Base-by-base conservation (phyloP, 1,140 invertebrate genomes). In the Drosophila mauritiana region DNA sequence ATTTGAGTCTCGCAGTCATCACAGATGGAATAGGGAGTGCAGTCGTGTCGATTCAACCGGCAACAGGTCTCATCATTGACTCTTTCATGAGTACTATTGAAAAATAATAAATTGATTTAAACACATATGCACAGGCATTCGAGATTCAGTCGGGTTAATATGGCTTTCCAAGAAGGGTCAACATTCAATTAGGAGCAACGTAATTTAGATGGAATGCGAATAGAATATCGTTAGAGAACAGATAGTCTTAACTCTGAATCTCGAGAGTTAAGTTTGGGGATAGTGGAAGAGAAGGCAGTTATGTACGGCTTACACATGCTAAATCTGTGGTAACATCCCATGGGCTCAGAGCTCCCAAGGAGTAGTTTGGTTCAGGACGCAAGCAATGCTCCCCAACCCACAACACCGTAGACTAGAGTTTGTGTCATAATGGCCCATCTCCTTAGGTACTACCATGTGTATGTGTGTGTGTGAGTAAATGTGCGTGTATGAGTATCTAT, bases 291-390 rank as follows among this genome's bases (percentile, higher is more conserved):
- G 36, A 54, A 51, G 42, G 54, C 56, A 88, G 80, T 88, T 88
- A 81, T 67, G 69, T 69, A 75, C 64, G 74, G 83, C 64, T 75
- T 65, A 88, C 64, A 88, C 80, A 78, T 89, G 83, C 84, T 73
- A 13, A 42, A 70, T 70, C 76, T 73, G 57, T 72, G 61, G 73
- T 86, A 72, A 73, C 49, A 42, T 85, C 53, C 55, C 27, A 46
- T 46, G 51, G 31, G 61, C 34, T 52, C 40, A 15, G 58, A 31
- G 55, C 79, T 73, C 17, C 17, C 17, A 17, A 59, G 76, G 39
- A 59, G 74, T 69, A 68, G 62, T 62, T 62, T 40, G 61, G 42
- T 58, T 43, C 59, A 63, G 45, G n/a, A 48, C 54, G 48, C 42
- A 36, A 31, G 48, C 55, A 42, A 42, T n/a, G 52, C 39, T 39